A percentile compares a stretch with the other conserved stretches of the same genome.
These are phyloP conservation scores for Desmophyllum pertusum DNA, from an alignment of 92 coral and sea anemone genomes.

Conservation along the genomic window DNA sequence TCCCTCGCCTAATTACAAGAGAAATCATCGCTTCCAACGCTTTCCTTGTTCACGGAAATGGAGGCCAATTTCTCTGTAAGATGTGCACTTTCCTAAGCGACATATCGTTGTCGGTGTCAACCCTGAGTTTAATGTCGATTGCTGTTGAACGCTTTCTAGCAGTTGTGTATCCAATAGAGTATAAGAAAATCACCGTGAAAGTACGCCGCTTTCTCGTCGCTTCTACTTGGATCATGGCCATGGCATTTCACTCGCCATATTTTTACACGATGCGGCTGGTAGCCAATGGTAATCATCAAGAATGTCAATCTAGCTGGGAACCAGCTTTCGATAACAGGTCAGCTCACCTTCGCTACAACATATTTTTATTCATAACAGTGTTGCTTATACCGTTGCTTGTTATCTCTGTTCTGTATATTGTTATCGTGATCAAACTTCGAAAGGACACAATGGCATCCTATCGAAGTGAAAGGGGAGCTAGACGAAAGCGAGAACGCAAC, in stretches of 20 bases:
- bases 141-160: background rate
- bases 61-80: background rate
- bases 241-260: slow-evolving; percentile 12
- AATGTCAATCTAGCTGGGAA: background rate
- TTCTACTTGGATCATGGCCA: background rate
- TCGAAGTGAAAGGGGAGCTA: background rate
- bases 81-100: background rate
- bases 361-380: background rate
- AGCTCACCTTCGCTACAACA: background rate
- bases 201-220: background rate
- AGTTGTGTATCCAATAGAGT: background rate
- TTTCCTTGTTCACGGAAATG: background rate
- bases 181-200: background rate
- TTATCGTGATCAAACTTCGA: background rate
- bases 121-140: background rate
- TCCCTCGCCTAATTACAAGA: background rate
- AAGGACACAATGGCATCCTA: slow-evolving; percentile 17
- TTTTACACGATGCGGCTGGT: slow-evolving; percentile 11
- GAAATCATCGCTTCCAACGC: background rate
- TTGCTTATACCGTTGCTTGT: slow-evolving; percentile 9
- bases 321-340: background rate
- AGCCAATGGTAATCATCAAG: background rate
- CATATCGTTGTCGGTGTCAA: background rate
- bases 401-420: background rate
- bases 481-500: background rate